Evolutionary conservation across 2,113 vertebrate species (phyloP).

Genomic region (Dasypus novemcinctus): DNA sequence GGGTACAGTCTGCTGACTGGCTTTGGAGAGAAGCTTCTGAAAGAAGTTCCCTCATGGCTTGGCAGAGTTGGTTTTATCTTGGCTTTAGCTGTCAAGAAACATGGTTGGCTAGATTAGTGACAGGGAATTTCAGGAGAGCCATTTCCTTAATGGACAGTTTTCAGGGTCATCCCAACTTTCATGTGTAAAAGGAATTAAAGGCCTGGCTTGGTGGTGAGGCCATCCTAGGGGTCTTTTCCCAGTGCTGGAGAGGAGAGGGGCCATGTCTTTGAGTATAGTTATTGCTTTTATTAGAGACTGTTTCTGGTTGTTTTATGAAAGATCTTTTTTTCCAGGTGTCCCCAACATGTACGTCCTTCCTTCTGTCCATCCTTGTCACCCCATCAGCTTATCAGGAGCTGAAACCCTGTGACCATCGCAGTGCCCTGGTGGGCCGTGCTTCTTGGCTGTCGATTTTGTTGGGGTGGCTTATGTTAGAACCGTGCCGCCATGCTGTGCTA

Average conservation of each 20-base stretch:
- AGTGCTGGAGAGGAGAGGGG: too few species aligned
- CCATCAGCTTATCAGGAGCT: not conserved
- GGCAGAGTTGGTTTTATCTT: not conserved
- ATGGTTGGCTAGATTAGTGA: not conserved
- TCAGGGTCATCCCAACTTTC: not conserved
- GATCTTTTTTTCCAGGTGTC: not conserved
- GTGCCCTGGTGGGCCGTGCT: not conserved
- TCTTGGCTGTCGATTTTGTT: not conserved
- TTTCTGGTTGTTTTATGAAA: not conserved
- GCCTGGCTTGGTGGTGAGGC: not conserved
- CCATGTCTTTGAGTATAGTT: not conserved
- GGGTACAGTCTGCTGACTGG: not conserved
- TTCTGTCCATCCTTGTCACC: not conserved
- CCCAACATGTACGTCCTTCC: too few species aligned
- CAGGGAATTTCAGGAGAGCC: not conserved
- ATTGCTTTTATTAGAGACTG: not conserved
- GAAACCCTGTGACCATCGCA: not conserved
- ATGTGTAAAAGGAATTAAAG: not conserved
- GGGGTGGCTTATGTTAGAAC: not conserved
- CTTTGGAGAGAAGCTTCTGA: not conserved
- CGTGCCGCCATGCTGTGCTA: not conserved
- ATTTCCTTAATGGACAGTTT: constrained; percentile 1
- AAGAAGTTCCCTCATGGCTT: not conserved
- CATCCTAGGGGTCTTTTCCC: not conserved
- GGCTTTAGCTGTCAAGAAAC: not conserved